phyloP scores from a whole-genome alignment of 2,888 invertebrate species.

The Idaea biselata region DNA sequence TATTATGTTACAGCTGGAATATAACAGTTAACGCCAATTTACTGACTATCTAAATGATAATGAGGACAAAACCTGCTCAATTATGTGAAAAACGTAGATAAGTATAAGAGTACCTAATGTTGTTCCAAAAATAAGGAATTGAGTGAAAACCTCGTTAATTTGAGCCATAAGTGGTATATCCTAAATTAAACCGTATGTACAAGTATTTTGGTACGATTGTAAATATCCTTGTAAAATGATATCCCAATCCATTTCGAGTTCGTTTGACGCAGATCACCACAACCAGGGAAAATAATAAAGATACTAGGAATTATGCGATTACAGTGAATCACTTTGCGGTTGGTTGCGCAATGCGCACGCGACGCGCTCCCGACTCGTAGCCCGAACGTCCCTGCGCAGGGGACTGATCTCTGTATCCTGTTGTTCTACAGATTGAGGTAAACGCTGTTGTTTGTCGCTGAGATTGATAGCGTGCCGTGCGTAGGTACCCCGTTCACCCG shows the following conservation, averaged over 20 bases:
- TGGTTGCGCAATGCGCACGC: not conserved
- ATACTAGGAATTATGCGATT: conserved; percentile 4
- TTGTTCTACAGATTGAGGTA: conserved; percentile 7
- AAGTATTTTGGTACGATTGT: not conserved
- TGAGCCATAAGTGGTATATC: too few relatives aligned
- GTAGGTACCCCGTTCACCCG: not conserved
- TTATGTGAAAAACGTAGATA: not conserved
- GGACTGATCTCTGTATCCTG: conserved; percentile 14
- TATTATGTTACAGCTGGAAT: not conserved
- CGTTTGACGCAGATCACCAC: not conserved
- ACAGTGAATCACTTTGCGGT: conserved; percentile 6
- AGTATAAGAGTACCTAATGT: not conserved
- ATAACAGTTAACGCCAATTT: not conserved
- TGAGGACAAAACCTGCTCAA: not conserved
- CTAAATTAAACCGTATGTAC: not conserved
- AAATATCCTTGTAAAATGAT: not conserved
- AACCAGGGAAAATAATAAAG: not conserved
- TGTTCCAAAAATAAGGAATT: too few relatives aligned
- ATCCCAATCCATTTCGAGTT: not conserved
- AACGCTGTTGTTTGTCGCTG: conserved; percentile 9
- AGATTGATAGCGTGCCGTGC: conserved; percentile 4
- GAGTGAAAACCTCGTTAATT: too few relatives aligned
- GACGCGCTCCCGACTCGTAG: too few relatives aligned
- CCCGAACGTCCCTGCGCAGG: not conserved
- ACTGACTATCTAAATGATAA: not conserved